phyloP scores from a whole-genome alignment of 2,888 invertebrate genomes.

The Meteorus colon region DNA sequence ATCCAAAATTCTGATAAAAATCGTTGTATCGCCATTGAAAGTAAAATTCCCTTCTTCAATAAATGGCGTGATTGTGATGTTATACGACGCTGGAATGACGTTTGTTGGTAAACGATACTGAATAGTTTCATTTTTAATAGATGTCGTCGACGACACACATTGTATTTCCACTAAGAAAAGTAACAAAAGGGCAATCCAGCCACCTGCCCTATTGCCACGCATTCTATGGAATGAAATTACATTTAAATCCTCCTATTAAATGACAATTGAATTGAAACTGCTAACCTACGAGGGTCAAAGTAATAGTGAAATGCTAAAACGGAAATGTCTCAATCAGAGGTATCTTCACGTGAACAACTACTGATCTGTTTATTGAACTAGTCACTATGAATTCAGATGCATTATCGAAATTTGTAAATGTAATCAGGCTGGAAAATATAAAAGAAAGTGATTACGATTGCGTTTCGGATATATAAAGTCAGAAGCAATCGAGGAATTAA shows the following conservation, averaged over 20 bases:
- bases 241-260: constrained; percentile 10
- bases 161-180: constrained; percentile 27
- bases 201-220: constrained; percentile 32
- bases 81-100: constrained; percentile 75
- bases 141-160: constrained; percentile 2
- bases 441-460: too few species aligned
- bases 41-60: constrained; percentile 69
- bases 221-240: constrained; percentile 28
- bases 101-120: constrained; percentile 75
- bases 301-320: constrained; percentile 10
- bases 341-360: not conserved
- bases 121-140: constrained; percentile 6
- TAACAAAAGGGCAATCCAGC: constrained; percentile 39
- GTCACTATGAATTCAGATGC: too few species aligned
- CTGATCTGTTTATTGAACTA: not conserved
- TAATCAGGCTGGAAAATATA: too few species aligned
- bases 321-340: constrained; percentile 2
- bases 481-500: too few species aligned
- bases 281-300: constrained; percentile 25
- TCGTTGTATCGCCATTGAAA: constrained; percentile 51
- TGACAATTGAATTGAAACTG: constrained; percentile 14
- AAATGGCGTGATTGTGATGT: constrained; percentile 74
- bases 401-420: too few species aligned
- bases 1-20: constrained; percentile 50
- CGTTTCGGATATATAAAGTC: too few species aligned